Evolutionary conservation across 2,888 invertebrate species (phyloP).

Genomic region (Plebejus anna): DNA sequence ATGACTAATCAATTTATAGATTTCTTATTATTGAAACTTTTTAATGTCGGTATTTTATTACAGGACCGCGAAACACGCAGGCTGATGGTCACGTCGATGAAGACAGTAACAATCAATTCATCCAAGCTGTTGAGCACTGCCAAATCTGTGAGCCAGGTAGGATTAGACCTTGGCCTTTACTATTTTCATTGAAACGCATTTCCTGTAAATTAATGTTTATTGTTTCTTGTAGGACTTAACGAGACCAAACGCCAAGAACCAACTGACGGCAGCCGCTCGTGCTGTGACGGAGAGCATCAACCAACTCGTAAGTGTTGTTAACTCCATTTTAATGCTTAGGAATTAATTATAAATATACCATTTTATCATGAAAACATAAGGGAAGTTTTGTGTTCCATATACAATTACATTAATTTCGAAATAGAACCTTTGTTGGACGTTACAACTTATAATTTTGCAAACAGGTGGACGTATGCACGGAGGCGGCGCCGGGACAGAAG

Average conservation of each 20-base stretch:
- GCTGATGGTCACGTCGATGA: constrained; percentile 92
- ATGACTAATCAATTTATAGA: neutral
- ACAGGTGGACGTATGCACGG: constrained; percentile 87
- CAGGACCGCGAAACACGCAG: constrained; percentile 87
- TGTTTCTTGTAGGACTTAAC: constrained; percentile 82
- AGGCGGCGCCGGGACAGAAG: constrained; percentile 96
- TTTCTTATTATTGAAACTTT: neutral
- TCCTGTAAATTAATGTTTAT: neutral
- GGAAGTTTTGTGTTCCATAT: too few species aligned
- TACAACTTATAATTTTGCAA: too few species aligned
- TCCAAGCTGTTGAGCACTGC: constrained; percentile 92
- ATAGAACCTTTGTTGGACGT: too few species aligned
- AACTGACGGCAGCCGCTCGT: constrained; percentile 91
- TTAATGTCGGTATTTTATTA: neutral
- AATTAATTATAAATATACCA: too few species aligned
- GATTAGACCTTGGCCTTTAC: neutral
- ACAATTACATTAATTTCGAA: too few species aligned
- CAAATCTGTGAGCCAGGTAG: constrained; percentile 89
- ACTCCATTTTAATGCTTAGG: neutral
- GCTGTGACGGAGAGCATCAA: constrained; percentile 96
- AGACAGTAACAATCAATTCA: constrained; percentile 92
- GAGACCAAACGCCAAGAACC: constrained; percentile 94
- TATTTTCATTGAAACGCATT: neutral
- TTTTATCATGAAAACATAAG: too few species aligned
- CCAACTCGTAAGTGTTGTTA: constrained; percentile 82